phyloP scores from a whole-genome alignment of 2,888 invertebrate genomes.

The Boloria euphrosyne region DNA sequence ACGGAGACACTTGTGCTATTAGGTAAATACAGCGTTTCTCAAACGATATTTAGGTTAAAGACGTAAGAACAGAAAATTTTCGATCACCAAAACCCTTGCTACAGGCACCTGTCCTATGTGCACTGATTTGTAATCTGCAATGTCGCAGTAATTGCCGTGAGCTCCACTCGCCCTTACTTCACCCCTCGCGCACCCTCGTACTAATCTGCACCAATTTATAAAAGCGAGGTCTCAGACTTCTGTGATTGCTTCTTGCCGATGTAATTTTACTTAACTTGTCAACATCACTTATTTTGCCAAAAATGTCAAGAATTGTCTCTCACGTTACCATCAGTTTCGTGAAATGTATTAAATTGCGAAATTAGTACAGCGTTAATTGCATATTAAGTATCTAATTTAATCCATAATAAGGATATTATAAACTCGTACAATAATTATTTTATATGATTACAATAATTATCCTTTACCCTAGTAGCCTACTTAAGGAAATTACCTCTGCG shows the following conservation, averaged over 20 bases:
- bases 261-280: slow-evolving; percentile 16
- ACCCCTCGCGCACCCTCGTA: background rate
- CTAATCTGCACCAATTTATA: slow-evolving; percentile 29
- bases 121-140: slow-evolving; percentile 26
- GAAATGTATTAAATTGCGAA: background rate
- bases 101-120: background rate
- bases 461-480: too few species aligned
- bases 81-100: background rate
- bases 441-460: too few species aligned
- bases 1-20: too few species aligned
- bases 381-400: too few species aligned
- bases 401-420: too few species aligned
- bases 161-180: background rate
- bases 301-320: background rate
- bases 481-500: too few species aligned
- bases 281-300: slow-evolving; percentile 3
- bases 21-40: too few species aligned
- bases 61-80: background rate
- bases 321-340: background rate
- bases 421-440: too few species aligned
- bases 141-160: slow-evolving; percentile 24
- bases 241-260: slow-evolving; percentile 22
- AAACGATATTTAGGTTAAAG: too few species aligned
- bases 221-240: slow-evolving; percentile 30
- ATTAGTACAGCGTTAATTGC: too few species aligned